Base-by-base conservation (phyloP, 2,113 vertebrate genomes). In the Cheilinus undulatus region DNA sequence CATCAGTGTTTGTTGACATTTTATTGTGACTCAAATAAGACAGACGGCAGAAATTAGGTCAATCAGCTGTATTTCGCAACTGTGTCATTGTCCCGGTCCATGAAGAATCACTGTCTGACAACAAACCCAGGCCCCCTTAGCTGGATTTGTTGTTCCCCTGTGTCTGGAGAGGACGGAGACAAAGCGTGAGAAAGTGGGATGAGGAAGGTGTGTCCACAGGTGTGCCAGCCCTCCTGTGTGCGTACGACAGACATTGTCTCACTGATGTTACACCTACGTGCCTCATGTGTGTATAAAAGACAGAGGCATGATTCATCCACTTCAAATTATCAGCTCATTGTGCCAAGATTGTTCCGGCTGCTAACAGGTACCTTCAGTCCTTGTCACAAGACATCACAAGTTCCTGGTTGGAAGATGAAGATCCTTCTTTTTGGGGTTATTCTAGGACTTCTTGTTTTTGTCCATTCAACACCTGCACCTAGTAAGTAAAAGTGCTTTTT, bases 231-330 rank as follows among this genome's bases (percentile, higher is more conserved):
- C 53, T 58, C 60, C n/a, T 54, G 7, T 58, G 53, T 78, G 32
- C 54, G 27, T 59, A 0, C 58, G 24, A 38, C 26, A 76, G 36
- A 26, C 48, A 74, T 78, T 83, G 73, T 82, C 62, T 53, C 26
- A 1, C 1, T 23, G 61, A 62, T 22, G 66, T 51, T 23, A 86
- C 75, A 78, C 74, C 67, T 56, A 69, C 82, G 59, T 62, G 40
- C 45, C n/a, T 69, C 27, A 7, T n/a, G 42, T 71, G 30, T 23
- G n/a, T 78, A 82, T 90, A 92, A 89, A 86, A 87, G 72, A 24
- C 17, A 26, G 20, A 24, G 52, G 1, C 38, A 23, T 73, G 54
- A 83, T 46, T 70, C 53, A 74, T 56, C 48, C 42, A 51, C 46
- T 48, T 58, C 69, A 80, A 28, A 45, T 56, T 38, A 50, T 54